phyloP scores from a whole-genome alignment of 2,113 vertebrate species.

The Brachyhypopomus gauderio region DNA sequence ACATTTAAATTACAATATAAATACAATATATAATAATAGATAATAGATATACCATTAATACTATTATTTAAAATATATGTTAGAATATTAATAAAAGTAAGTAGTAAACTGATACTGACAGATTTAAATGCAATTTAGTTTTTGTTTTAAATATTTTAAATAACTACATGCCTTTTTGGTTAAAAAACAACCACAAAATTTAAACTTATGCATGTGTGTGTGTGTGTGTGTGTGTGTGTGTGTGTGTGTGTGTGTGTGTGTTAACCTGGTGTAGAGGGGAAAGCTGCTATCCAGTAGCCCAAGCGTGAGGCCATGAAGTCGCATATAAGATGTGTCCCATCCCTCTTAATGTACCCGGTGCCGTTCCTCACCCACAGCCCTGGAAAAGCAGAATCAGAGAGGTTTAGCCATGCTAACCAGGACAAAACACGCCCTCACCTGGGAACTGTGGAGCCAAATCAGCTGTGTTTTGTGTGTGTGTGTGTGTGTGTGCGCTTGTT shows the following conservation, averaged over 20 bases:
- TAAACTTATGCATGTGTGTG: neutral
- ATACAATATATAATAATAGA: no score
- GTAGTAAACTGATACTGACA: neutral
- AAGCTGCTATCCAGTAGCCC: slow-evolving; percentile 91
- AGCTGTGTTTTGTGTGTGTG: neutral
- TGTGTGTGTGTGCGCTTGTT: no score
- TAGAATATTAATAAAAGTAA: no score
- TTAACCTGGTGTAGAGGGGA: slow-evolving; percentile 81
- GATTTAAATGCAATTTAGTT: no score
- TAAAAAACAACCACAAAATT: no score
- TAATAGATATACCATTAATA: no score
- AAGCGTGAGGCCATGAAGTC: slow-evolving; percentile 83
- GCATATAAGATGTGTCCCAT: slow-evolving; percentile 84
- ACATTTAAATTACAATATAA: no score
- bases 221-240: neutral
- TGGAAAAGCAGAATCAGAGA: slow-evolving; percentile 56
- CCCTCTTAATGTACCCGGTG: slow-evolving; percentile 86
- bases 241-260: neutral
- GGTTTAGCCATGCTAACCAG: neutral
- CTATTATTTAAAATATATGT: no score
- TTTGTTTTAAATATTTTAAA: no score
- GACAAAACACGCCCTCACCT: no score
- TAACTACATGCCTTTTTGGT: no score
- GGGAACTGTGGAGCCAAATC: no score
- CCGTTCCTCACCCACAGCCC: slow-evolving; percentile 88